Evolutionary conservation across 2,888 invertebrate genomes (phyloP).

Genomic region (Eupithecia centaureata): DNA sequence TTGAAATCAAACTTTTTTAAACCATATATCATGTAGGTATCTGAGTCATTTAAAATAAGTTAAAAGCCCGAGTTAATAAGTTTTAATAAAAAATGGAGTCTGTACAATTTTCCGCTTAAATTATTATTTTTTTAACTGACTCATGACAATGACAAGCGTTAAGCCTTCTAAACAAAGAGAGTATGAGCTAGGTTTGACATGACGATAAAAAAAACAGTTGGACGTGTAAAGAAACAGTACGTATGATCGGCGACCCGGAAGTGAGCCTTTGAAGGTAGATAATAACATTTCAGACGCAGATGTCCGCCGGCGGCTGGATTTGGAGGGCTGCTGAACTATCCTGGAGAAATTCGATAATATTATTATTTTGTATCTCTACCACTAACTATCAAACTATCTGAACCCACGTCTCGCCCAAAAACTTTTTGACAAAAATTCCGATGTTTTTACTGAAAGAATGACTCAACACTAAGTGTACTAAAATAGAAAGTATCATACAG

Average conservation of each 20-base stretch:
- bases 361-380: neutral
- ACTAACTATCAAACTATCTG: no score
- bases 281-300: conserved; percentile 77
- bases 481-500: no score
- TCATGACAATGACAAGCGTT: neutral
- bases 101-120: neutral
- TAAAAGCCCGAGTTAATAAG: no score
- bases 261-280: conserved; percentile 75
- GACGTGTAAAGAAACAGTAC: conserved; percentile 63
- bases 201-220: conserved; percentile 68
- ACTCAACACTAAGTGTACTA: no score
- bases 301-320: conserved; percentile 56
- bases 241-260: conserved; percentile 70
- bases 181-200: conserved; percentile 10
- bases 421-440: no score
- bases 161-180: neutral
- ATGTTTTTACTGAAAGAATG: no score
- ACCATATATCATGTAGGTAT: neutral
- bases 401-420: neutral
- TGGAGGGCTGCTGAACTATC: conserved; percentile 48
- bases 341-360: conserved; percentile 30
- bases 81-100: no score
- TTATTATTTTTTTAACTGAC: conserved; percentile 1
- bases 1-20: no score
- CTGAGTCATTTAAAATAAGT: neutral